Conservation (phyloP, 2,797 vertebrate species). For the Rhabdomys pumilio region DNA sequence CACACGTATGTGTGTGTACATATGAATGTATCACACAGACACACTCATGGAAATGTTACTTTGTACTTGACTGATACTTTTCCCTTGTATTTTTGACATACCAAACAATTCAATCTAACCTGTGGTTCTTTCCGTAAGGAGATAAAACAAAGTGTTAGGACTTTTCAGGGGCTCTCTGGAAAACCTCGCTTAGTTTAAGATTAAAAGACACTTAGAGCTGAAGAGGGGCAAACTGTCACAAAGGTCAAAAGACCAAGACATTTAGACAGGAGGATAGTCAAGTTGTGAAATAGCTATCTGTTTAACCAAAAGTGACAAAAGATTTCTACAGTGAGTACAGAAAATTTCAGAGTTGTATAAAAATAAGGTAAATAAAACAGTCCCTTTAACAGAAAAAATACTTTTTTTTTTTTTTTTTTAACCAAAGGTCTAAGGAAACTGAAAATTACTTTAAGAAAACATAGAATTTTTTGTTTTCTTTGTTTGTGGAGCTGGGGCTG, state of each 20-base stretch:
- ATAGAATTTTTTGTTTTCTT: background rate
- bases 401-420: background rate
- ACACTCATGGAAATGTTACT: background rate
- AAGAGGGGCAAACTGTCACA: background rate
- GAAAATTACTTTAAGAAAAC: constrained; percentile 8
- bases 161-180: background rate
- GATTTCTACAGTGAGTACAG: background rate
- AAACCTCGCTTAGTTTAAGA: background rate
- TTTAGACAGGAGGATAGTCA: background rate
- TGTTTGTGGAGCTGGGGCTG: background rate
- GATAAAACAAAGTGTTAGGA: background rate
- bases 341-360: background rate
- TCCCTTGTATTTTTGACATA: background rate
- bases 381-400: background rate
- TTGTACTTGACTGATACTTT: background rate
- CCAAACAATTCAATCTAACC: background rate
- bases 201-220: background rate
- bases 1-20: background rate
- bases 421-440: background rate
- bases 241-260: background rate
- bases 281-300: background rate
- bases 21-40: background rate
- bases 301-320: background rate
- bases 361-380: background rate
- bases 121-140: background rate